Evolutionary conservation across 2,797 vertebrate species (phyloP).

Genomic region (Chelmon rostratus): DNA sequence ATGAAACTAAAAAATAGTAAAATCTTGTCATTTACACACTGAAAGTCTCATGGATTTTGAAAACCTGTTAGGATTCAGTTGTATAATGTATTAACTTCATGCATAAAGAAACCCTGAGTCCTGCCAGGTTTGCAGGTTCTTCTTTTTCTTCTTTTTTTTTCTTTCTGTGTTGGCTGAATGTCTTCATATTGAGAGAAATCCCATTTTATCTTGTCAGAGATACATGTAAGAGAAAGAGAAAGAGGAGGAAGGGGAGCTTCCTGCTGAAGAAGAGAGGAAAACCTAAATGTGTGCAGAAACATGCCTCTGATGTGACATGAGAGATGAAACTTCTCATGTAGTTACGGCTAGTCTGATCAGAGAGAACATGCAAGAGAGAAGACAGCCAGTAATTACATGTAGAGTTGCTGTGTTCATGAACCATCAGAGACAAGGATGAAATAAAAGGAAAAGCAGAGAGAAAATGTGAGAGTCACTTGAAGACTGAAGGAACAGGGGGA

Average conservation of each 20-base stretch:
- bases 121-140: conserved; percentile 3
- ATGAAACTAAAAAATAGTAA: not conserved
- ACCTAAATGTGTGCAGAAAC: not conserved
- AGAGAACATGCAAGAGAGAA: conserved; percentile 12
- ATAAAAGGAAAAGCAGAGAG: not conserved
- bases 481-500: not conserved
- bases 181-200: conserved; percentile 14
- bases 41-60: not conserved
- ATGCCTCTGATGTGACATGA: conserved; percentile 19
- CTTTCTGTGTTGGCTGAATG: not conserved
- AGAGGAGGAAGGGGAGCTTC: not conserved
- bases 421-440: not conserved
- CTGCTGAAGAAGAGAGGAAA: not conserved
- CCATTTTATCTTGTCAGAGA: conserved; percentile 1
- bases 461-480: not conserved
- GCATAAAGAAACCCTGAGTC: not conserved
- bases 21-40: not conserved
- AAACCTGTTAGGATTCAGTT: not conserved
- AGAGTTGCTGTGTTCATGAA: conserved; percentile 21
- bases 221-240: not conserved
- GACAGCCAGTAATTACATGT: conserved; percentile 26
- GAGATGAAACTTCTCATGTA: conserved; percentile 17
- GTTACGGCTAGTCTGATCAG: conserved; percentile 20
- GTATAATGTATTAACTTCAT: not conserved
- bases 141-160: not conserved